A percentile compares a stretch with the other conserved stretches of the same genome.
phyloP scores from a whole-genome alignment of 2,888 invertebrate species.

The Idaea dimidiata region DNA sequence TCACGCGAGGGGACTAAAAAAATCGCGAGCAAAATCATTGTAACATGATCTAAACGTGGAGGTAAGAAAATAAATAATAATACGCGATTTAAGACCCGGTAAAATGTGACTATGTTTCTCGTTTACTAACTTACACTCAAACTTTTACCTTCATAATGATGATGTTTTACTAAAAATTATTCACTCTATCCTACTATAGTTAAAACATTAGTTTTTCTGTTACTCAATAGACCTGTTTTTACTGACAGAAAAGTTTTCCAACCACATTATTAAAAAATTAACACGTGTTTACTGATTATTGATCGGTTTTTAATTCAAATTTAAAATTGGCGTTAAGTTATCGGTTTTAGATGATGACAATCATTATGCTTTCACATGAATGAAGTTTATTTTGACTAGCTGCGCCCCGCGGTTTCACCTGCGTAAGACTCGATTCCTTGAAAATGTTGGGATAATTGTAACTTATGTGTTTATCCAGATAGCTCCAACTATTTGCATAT shows the following conservation, averaged over 20 bases:
- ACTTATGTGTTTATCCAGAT: too few relatives aligned
- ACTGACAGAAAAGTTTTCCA: constrained; percentile 21
- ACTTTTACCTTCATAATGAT: background rate
- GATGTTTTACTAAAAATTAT: background rate
- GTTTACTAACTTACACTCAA: too few relatives aligned
- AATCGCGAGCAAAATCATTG: too few relatives aligned
- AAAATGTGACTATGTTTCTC: too few relatives aligned
- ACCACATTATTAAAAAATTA: constrained; percentile 24
- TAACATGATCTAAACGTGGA: too few relatives aligned
- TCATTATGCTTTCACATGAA: constrained; percentile 26
- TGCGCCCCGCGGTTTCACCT: too few relatives aligned
- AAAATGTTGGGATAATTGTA: too few relatives aligned
- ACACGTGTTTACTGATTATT: constrained; percentile 29
- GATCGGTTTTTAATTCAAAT: constrained; percentile 26
- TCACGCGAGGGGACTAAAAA: too few relatives aligned
- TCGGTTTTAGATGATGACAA: constrained; percentile 4
- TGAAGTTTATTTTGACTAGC: constrained; percentile 17
- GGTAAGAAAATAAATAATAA: too few relatives aligned
- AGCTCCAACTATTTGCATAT: too few relatives aligned
- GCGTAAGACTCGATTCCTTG: too few relatives aligned
- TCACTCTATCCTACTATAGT: background rate
- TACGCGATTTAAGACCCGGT: too few relatives aligned
- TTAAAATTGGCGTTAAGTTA: constrained; percentile 4
- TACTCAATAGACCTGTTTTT: constrained; percentile 3
- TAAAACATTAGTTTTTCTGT: constrained; percentile 5